Conservation (phyloP, 2,888 invertebrate species). For the Drosophila tripunctata region DNA sequence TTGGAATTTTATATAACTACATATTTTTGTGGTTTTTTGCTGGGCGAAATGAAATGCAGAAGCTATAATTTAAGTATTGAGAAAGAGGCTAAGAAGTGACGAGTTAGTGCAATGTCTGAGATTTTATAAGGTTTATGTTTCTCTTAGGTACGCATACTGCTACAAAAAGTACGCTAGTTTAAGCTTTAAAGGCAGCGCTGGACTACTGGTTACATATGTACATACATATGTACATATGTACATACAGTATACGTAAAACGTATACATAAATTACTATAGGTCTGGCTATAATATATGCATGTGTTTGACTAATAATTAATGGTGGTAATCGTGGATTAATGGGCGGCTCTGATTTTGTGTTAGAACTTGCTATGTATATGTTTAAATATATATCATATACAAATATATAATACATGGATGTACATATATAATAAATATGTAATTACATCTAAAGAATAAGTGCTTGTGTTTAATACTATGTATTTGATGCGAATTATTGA, state of each 20-base stretch:
- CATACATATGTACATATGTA: slow-evolving; percentile 42
- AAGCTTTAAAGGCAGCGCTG: slow-evolving; percentile 74
- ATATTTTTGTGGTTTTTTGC: slow-evolving; percentile 10
- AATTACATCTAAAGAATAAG: slow-evolving; percentile 6
- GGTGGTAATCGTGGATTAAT: slow-evolving; percentile 79
- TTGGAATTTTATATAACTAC: not conserved
- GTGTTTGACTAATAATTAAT: slow-evolving; percentile 68
- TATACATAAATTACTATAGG: slow-evolving; percentile 9
- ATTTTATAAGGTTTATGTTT: slow-evolving; percentile 45
- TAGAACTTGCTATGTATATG: slow-evolving; percentile 71
- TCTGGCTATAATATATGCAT: slow-evolving; percentile 28
- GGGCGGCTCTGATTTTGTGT: slow-evolving; percentile 78
- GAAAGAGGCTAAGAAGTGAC: slow-evolving; percentile 55
- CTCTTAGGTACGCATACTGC: slow-evolving; percentile 73
- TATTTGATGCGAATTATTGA: slow-evolving; percentile 32
- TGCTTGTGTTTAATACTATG: slow-evolving; percentile 17
- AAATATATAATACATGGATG: slow-evolving; percentile 14
- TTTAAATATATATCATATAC: slow-evolving; percentile 37
- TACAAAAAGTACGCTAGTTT: slow-evolving; percentile 69
- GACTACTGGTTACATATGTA: slow-evolving; percentile 55
- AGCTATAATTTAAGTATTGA: slow-evolving; percentile 37
- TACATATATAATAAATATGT: slow-evolving; percentile 24
- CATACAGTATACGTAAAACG: slow-evolving; percentile 18
- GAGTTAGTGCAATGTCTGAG: slow-evolving; percentile 53
- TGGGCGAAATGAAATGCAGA: slow-evolving; percentile 43